Evolutionary conservation across 2,113 vertebrate species (phyloP).

Genomic region (Zosterops borbonicus): DNA sequence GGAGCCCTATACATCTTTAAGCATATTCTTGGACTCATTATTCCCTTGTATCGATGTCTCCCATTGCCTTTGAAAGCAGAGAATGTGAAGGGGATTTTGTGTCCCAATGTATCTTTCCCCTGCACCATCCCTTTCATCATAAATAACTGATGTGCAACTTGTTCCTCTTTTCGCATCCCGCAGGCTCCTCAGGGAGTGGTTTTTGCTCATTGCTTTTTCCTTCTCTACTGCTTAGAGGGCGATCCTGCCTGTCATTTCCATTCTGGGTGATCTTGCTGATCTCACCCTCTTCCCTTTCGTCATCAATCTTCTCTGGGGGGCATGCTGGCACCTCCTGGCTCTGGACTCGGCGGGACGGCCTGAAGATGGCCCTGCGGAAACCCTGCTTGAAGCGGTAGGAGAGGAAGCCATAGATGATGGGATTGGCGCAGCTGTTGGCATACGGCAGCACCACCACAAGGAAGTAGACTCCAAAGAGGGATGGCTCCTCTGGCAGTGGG

Average conservation of each 20-base stretch:
- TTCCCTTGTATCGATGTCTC: background rate
- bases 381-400: constrained; percentile 95
- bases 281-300: constrained; percentile 56
- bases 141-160: constrained; percentile 81
- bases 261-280: constrained; percentile 82
- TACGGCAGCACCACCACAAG: constrained; percentile 95
- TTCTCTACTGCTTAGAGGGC: constrained; percentile 1
- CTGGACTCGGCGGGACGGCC: constrained; percentile 81
- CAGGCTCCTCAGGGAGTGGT: constrained; percentile 67
- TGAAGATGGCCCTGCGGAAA: constrained; percentile 86
- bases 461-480: constrained; percentile 87
- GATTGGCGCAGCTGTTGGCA: constrained; percentile 94
- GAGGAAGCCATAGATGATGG: constrained; percentile 92
- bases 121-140: constrained; percentile 54
- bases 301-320: constrained; percentile 54
- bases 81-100: background rate
- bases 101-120: background rate
- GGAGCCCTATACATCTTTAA: background rate
- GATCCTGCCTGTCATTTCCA: constrained; percentile 65
- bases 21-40: background rate
- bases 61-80: background rate
- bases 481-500: constrained; percentile 85
- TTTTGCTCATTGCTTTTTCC: constrained; percentile 64
- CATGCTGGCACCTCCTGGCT: constrained; percentile 72
- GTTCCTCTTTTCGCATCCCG: constrained; percentile 61